phyloP scores from a whole-genome alignment of 2,797 vertebrate genomes.

The Poecile montanus region DNA sequence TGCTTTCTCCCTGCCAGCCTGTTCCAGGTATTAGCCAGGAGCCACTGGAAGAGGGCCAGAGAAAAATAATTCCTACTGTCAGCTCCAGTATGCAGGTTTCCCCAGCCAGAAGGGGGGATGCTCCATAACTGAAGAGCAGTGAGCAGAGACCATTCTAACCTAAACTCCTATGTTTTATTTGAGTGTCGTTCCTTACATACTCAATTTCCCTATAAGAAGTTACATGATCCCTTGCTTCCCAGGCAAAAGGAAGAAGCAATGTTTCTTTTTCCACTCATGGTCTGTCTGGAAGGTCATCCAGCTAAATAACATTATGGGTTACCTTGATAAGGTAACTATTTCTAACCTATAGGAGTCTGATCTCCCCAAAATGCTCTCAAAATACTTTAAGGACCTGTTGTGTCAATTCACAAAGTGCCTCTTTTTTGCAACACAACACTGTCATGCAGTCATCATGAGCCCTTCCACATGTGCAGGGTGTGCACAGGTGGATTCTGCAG shows the following conservation, averaged over 20 bases:
- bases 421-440: background rate
- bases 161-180: background rate
- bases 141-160: background rate
- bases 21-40: background rate
- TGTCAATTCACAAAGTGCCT: background rate
- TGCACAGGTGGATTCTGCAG: background rate
- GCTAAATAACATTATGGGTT: background rate
- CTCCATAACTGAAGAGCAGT: background rate
- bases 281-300: background rate
- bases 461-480: background rate
- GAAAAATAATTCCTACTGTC: background rate
- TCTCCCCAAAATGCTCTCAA: background rate
- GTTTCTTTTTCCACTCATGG: background rate
- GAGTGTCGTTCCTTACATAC: background rate
- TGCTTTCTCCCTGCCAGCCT: background rate
- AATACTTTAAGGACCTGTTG: background rate
- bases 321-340: background rate
- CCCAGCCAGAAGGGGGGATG: background rate
- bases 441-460: rapidly evolving
- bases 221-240: background rate
- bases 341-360: background rate
- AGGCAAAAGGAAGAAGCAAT: background rate
- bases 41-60: background rate
- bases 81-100: background rate
- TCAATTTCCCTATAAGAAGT: background rate